Evolutionary conservation across 2,113 vertebrate species (phyloP), one percentile per base, ranked within the genome.

Genomic region (Phylloscopus trochiloides): DNA sequence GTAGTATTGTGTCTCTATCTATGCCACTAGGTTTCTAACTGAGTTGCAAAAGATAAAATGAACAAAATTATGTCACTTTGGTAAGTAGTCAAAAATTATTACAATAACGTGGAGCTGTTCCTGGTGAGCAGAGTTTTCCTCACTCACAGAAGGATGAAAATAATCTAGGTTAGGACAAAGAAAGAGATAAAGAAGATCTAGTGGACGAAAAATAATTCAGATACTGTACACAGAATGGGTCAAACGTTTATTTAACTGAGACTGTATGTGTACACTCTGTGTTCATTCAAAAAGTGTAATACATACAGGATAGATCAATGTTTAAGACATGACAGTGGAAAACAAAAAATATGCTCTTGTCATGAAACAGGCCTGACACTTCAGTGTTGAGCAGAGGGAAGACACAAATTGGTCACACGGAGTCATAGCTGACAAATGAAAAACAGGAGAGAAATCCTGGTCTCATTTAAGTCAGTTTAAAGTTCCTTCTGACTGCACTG

Each of bases 1-100:
- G 88, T 98, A 97, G 98, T 98, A 97, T 97, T 98, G 97, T 98
- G 97, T 98, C 98, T 98, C 98, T 98, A 96, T 97, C 98, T 98
- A 96, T 98, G 98, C 98, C 98, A 97, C 97, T 97, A 98, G 98
- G 98, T 97, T 97, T 97, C 98, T 98, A 98, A 97, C 97, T 97
- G 97, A 98, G 91, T 94, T 97, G 97, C 98, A 98, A 98, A 98
- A 98, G 98, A 98, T 97, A 98, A 98, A 98, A 98, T 29, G 97
- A 98, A 97, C 96, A 97, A 98, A 98, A 96, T 92, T 95, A 91
- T 97, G 97, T 98, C 98, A 98, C 97, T 98, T 98, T 98, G 97
- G 91, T 97, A 98, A 97, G 70, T 81, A 92, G 70, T 86, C 80
- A 57, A 86, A 95, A 90, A 48, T 15, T 25, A 77, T 40, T 20